Evolutionary conservation across 2,797 vertebrate genomes (phyloP).

Genomic region (Morelia viridis): DNA sequence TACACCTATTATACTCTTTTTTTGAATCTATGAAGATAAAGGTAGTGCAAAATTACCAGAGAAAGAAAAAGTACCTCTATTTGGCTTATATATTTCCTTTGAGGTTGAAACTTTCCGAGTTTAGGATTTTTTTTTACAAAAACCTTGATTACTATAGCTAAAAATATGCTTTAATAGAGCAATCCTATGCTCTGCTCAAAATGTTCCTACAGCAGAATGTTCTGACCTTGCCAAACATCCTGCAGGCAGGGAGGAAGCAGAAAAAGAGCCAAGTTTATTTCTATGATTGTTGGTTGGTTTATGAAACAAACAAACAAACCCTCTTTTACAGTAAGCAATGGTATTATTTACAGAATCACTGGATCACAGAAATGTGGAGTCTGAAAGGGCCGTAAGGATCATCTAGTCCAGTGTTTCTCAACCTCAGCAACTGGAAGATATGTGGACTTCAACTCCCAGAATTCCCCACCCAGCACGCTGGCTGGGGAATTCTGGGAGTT

Average conservation of each 20-base stretch:
- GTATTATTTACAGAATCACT: not conserved
- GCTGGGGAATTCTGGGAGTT: too few relatives aligned
- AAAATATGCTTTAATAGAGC: not conserved
- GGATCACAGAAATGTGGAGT: not conserved
- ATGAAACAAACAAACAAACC: not conserved
- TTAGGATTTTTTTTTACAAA: not conserved
- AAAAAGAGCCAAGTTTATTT: not conserved
- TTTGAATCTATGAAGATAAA: not conserved
- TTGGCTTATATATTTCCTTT: not conserved
- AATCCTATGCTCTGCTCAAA: not conserved
- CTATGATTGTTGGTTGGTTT: not conserved
- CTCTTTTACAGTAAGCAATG: not conserved
- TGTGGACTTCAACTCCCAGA: too few relatives aligned
- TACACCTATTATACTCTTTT: not conserved
- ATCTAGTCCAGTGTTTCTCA: not conserved
- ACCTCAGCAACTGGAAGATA: too few relatives aligned
- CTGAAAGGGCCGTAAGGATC: not conserved
- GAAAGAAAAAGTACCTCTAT: not conserved
- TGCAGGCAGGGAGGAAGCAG: not conserved
- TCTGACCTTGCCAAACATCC: not conserved
- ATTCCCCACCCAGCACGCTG: too few relatives aligned
- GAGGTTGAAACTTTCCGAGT: not conserved
- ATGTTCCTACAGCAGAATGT: not conserved
- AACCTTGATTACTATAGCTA: not conserved
- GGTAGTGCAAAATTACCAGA: not conserved